These are phyloP conservation scores for Nephrotoma guestfalica DNA, from an alignment of 2,888 invertebrate species.

Conservation along the genomic window DNA sequence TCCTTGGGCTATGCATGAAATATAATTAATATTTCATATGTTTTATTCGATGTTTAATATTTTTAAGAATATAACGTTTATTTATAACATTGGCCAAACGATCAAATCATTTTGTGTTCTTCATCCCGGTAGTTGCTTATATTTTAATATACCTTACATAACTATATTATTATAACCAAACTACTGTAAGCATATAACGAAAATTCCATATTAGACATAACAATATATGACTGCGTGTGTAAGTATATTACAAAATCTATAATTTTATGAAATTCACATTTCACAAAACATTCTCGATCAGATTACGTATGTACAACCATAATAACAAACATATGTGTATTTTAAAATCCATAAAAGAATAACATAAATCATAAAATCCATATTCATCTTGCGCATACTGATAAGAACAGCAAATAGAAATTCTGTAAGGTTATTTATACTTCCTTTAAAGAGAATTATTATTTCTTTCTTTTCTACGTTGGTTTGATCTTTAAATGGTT, in stretches of 20 bases:
- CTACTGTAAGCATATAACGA: background rate
- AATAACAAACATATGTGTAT: background rate
- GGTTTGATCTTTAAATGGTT: background rate
- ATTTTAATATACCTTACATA: too few relatives aligned
- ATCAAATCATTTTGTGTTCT: too few relatives aligned
- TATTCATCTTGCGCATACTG: background rate
- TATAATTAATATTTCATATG: background rate
- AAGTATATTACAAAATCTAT: background rate
- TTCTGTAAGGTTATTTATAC: background rate
- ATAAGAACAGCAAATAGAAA: background rate
- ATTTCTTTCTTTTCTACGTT: background rate
- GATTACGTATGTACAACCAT: background rate
- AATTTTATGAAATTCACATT: background rate
- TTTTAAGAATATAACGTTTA: background rate
- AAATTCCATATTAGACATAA: background rate
- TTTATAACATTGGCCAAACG: too few relatives aligned
- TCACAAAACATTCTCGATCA: background rate
- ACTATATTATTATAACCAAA: background rate
- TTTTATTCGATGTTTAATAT: background rate
- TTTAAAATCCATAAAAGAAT: background rate
- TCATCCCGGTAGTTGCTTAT: too few relatives aligned
- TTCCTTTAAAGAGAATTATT: background rate
- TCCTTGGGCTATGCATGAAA: background rate
- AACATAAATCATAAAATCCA: background rate
- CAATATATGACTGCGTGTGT: background rate